Conservation (phyloP, 2,888 invertebrate genomes). For the Pocota personata region DNA sequence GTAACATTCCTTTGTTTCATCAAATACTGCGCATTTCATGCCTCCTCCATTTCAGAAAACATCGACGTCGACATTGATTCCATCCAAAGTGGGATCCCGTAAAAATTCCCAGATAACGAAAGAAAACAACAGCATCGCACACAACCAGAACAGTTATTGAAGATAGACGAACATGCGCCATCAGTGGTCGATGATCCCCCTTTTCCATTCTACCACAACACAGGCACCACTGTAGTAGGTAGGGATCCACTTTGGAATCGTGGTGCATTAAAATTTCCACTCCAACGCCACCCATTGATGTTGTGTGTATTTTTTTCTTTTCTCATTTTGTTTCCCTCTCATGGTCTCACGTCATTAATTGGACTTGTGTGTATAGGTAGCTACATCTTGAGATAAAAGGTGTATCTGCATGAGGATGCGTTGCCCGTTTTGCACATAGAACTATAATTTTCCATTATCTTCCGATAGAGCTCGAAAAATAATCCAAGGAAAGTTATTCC, state of each 20-base stretch:
- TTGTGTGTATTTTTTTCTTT: constrained; percentile 39
- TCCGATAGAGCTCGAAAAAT: constrained; percentile 36
- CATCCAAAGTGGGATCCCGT: constrained; percentile 51
- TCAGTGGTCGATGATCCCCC: constrained; percentile 54
- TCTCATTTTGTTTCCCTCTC: constrained; percentile 41
- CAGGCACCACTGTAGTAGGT: background rate
- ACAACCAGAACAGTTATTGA: constrained; percentile 70
- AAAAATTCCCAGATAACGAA: constrained; percentile 45
- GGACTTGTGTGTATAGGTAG: constrained; percentile 46
- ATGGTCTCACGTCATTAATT: constrained; percentile 68
- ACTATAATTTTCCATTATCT: constrained; percentile 67
- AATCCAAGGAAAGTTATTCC: background rate
- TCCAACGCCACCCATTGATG: constrained; percentile 71
- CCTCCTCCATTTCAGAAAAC: constrained; percentile 36
- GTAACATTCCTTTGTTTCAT: constrained; percentile 51
- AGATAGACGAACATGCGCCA: constrained; percentile 67
- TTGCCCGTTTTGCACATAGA: constrained; percentile 41
- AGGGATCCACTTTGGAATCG: constrained; percentile 35
- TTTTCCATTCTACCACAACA: constrained; percentile 17
- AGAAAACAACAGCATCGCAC: constrained; percentile 47
- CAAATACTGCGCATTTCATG: constrained; percentile 53
- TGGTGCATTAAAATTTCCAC: constrained; percentile 68
- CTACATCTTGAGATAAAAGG: constrained; percentile 40
- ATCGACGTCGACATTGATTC: constrained; percentile 43
- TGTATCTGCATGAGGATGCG: constrained; percentile 64